phyloP scores from a whole-genome alignment of 2,888 invertebrate species.

The Dryobota labecula region DNA sequence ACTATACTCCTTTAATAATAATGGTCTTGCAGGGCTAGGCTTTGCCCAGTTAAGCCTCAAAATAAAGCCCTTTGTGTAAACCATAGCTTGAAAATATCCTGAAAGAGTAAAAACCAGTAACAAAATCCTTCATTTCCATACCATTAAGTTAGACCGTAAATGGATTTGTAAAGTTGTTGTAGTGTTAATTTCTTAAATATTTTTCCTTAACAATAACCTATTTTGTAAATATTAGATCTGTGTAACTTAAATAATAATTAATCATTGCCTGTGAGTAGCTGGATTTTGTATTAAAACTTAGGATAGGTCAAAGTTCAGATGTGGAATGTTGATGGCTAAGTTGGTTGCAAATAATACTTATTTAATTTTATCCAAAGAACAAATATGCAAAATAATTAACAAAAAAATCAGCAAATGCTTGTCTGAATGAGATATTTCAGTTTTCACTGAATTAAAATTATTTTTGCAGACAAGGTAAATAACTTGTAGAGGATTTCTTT shows the following conservation, averaged over 20 bases:
- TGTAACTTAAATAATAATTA: neutral
- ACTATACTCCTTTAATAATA: neutral
- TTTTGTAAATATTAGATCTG: neutral
- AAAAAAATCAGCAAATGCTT: neutral
- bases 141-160: neutral
- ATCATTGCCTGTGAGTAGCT: neutral
- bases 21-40: neutral
- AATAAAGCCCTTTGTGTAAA: neutral
- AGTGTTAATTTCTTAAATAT: too few species aligned
- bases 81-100: neutral
- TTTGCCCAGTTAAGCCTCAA: neutral
- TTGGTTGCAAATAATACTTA: neutral
- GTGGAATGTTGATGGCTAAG: neutral
- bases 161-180: neutral
- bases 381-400: neutral
- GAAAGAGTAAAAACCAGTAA: neutral
- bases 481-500: neutral
- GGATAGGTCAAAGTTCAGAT: constrained; percentile 9
- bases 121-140: neutral
- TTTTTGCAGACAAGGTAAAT: neutral
- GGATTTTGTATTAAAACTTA: neutral
- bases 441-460: neutral
- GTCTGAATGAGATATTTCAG: too few species aligned
- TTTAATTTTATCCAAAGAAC: neutral
- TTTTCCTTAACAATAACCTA: neutral